phyloP scores from a whole-genome alignment of 1,140 invertebrate species.

The Vollenhovia emeryi region DNA sequence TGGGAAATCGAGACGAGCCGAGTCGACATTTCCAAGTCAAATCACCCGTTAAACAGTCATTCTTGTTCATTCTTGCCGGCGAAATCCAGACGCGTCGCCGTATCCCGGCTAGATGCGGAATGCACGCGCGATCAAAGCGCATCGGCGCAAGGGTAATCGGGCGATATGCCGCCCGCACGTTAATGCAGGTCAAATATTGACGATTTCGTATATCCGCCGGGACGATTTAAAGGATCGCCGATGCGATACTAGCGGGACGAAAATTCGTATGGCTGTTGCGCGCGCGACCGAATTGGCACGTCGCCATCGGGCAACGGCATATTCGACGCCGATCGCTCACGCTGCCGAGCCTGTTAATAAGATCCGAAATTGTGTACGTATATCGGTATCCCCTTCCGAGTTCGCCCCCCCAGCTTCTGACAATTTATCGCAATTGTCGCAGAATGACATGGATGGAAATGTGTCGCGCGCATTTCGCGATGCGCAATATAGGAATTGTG shows the following conservation, averaged over 20 bases:
- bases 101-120: background rate
- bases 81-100: constrained; percentile 12
- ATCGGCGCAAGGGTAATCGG: constrained; percentile 3
- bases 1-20: constrained; percentile 12
- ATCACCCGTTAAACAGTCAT: constrained; percentile 24
- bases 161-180: constrained; percentile 12
- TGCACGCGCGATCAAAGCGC: background rate
- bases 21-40: constrained; percentile 40
- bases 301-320: constrained; percentile 26
- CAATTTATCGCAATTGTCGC: background rate
- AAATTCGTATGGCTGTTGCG: constrained; percentile 49
- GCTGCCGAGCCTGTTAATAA: constrained; percentile 51
- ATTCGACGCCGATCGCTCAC: background rate
- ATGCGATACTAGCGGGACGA: background rate
- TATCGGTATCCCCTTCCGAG: background rate
- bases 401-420: background rate
- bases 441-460: background rate
- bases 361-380: constrained; percentile 50
- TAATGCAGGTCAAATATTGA: constrained; percentile 32
- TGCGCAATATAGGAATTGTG: background rate
- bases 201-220: constrained; percentile 28
- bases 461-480: background rate
- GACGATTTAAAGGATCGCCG: constrained; percentile 29
- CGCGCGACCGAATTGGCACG: constrained; percentile 43
- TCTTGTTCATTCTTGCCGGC: background rate